Conservation (phyloP, 2,113 vertebrate species). For the Vanacampus margaritifer region DNA sequence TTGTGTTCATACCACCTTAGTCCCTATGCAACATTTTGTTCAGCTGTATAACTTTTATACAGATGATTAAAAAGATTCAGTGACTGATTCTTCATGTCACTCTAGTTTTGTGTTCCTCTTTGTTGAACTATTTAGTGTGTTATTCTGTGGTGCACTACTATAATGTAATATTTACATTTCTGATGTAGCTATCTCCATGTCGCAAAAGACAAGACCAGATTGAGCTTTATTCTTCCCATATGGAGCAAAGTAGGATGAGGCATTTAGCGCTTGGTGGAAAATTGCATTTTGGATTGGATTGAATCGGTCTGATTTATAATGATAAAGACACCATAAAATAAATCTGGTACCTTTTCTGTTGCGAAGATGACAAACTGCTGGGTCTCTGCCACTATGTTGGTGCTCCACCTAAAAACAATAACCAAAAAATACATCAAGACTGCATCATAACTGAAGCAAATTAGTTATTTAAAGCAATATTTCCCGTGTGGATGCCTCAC, state of each 20-base stretch:
- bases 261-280: no score
- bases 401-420: conserved; percentile 80
- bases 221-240: no score
- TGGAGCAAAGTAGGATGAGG: no score
- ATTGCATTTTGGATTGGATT: no score
- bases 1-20: no score
- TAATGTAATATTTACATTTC: neutral
- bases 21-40: neutral
- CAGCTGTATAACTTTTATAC: neutral
- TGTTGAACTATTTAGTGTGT: neutral
- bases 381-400: conserved; percentile 66
- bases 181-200: neutral
- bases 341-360: conserved; percentile 79
- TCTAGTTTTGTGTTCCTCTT: neutral
- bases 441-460: neutral
- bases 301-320: no score
- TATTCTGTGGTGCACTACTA: neutral
- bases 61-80: neutral
- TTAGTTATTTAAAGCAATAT: neutral
- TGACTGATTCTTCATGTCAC: neutral
- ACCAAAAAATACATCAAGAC: neutral
- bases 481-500: no score
- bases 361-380: conserved; percentile 79
- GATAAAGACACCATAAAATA: neutral
- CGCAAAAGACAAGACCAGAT: no score